Evolutionary conservation across 2,113 vertebrate genomes (phyloP), one percentile per base, ranked within the genome.

Genomic region (Lophotis ruficrista): DNA sequence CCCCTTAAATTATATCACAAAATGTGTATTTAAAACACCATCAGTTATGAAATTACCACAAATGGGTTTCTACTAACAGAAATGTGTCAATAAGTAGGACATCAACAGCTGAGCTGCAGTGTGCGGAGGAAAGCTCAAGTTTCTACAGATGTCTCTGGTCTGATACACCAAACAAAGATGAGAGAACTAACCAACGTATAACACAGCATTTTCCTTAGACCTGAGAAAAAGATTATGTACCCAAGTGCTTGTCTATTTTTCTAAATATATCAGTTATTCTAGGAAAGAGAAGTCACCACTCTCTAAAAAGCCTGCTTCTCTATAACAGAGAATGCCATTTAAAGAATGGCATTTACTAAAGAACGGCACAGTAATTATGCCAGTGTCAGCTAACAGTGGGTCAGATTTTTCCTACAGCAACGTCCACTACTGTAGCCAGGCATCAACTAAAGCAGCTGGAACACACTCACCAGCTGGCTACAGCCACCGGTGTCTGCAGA

Each of bases 321-420:
- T 48, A 2, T 23, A 65, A 69, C 20, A 83, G 31, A 47, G 66
- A 77, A 53, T 7, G 24, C 27, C 58, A 90, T 88, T 83, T 90
- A 57, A 76, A 95, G 53, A 87, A 94, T 14, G 70, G 60, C 28
- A 84, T 89, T 77, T 48, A 65, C 16, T 76, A 13, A 84, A 87
- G 58, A 69, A 84, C 0, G 1, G 48, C 60, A 76, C 10, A 71
- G n/a, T 9, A 37, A 22, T 45, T 71, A 79, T 6, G 10, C 25
- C 48, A 83, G 25, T 37, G n/a, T 58, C 77, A 77, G 31, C 7
- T 57, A 83, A 35, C 1, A 2, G 21, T 20, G 18, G 41, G 33
- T 57, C 77, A 78, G 51, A 77, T 83, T 88, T 56, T 82, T 89
- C 81, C 60, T 51, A 62, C 28, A 75, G 41, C 51, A 37, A 38